Percentiles rank a stretch among this genome's conserved stretches.
Conservation (phyloP, 2,888 invertebrate species). For the Drosophila villosipedis region DNA sequence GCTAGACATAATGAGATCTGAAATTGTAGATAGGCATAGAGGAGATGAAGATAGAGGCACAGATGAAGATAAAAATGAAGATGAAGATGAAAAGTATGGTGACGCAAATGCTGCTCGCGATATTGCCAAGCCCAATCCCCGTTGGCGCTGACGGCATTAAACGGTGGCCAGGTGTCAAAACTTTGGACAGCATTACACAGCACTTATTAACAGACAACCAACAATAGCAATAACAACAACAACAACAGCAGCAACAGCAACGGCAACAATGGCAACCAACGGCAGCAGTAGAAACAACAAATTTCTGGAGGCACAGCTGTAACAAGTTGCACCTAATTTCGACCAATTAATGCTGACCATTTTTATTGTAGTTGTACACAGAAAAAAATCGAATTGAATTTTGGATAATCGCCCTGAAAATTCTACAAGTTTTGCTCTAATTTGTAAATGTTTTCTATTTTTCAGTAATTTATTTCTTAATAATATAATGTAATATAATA, state of each 20-base stretch:
- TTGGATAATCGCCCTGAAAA: not conserved
- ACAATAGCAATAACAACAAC: not conserved
- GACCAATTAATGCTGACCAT: conserved; percentile 6
- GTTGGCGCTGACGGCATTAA: conserved; percentile 6
- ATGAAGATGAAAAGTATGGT: not conserved
- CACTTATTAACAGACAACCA: conserved; percentile 24
- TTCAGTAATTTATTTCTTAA: not conserved
- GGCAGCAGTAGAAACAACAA: conserved; percentile 9
- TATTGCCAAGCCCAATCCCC: conserved; percentile 13
- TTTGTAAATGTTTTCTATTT: not conserved
- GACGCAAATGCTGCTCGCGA: conserved; percentile 4
- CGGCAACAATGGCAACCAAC: not conserved
- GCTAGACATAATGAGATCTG: conserved; percentile 7
- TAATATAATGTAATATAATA: no score
- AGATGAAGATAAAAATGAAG: not conserved
- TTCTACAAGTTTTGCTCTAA: not conserved
- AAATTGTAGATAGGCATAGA: not conserved
- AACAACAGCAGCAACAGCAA: not conserved
- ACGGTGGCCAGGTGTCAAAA: conserved; percentile 55
- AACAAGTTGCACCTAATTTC: conserved; percentile 38
- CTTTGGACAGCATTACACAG: conserved; percentile 28
- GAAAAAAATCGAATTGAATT: not conserved
- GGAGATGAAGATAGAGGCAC: not conserved
- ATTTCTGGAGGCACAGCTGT: not conserved
- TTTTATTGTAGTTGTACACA: not conserved